phyloP scores from a whole-genome alignment of 2,113 vertebrate species.

The Acinonyx jubatus region DNA sequence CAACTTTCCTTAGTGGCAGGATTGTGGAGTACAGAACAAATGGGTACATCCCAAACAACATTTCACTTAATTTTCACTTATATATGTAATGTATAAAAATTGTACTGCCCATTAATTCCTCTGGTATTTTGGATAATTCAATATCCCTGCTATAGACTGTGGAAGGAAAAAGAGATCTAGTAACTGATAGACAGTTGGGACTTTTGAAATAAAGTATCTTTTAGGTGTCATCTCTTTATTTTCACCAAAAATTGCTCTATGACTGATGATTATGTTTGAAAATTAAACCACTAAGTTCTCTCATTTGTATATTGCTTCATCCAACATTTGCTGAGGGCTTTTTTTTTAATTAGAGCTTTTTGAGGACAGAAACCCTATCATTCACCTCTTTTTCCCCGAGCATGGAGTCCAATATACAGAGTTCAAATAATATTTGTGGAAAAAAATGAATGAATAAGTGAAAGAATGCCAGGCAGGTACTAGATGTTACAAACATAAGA shows the following conservation, averaged over 20 bases:
- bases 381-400: background rate
- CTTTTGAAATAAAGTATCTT: background rate
- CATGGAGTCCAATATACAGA: background rate
- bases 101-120: background rate
- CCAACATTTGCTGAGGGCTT: background rate
- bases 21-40: background rate
- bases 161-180: background rate
- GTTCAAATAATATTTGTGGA: background rate
- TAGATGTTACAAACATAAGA: background rate
- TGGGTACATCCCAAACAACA: background rate
- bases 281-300: background rate
- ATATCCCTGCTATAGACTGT: background rate
- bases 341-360: background rate
- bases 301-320: background rate
- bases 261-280: background rate
- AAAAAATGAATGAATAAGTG: background rate
- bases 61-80: background rate
- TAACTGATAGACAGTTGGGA: background rate
- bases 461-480: background rate
- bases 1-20: background rate
- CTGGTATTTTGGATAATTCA: background rate
- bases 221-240: slow-evolving; percentile 12
- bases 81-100: background rate
- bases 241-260: background rate
- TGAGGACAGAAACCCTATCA: background rate